A percentile compares a stretch with the other conserved stretches of the same genome.
These are phyloP conservation scores for Oryctes rhinoceros DNA, from an alignment of 1,140 invertebrate genomes.

Conservation along the genomic window DNA sequence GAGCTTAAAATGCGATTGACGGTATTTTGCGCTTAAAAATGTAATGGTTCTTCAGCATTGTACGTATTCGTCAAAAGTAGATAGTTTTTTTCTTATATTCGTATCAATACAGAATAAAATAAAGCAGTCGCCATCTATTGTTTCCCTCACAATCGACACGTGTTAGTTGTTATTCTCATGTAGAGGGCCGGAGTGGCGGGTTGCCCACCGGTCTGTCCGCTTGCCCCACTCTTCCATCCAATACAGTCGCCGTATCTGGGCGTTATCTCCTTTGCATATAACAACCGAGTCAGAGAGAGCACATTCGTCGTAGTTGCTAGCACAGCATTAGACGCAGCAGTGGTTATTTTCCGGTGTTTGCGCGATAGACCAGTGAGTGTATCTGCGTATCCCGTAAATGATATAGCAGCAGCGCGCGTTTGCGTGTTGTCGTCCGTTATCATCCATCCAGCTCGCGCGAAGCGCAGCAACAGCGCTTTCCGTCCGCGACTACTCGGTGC, in stretches of 20 bases:
- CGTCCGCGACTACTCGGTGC: slow-evolving; percentile 45
- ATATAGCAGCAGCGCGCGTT: slow-evolving; percentile 24
- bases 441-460: not conserved
- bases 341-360: slow-evolving; percentile 42
- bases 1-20: too few relatives aligned
- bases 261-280: slow-evolving; percentile 27
- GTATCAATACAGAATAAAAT: not conserved
- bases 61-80: too few relatives aligned
- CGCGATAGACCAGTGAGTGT: slow-evolving; percentile 14
- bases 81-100: too few relatives aligned
- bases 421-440: slow-evolving; percentile 16
- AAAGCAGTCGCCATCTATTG: slow-evolving; percentile 24
- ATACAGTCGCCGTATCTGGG: slow-evolving; percentile 5
- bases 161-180: slow-evolving; percentile 33
- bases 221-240: slow-evolving; percentile 25
- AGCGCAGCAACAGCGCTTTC: slow-evolving; percentile 49
- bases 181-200: slow-evolving; percentile 34
- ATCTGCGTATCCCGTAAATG: not conserved
- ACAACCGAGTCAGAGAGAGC: slow-evolving; percentile 25
- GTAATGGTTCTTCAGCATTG: too few relatives aligned
- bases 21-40: too few relatives aligned
- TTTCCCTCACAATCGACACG: slow-evolving; percentile 9
- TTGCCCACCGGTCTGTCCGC: slow-evolving; percentile 18
- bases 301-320: slow-evolving; percentile 17
- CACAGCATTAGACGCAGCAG: slow-evolving; percentile 37